These are phyloP conservation scores for Drosophila gaucha DNA, from an alignment of 2,888 invertebrate species.

Conservation along the genomic window DNA sequence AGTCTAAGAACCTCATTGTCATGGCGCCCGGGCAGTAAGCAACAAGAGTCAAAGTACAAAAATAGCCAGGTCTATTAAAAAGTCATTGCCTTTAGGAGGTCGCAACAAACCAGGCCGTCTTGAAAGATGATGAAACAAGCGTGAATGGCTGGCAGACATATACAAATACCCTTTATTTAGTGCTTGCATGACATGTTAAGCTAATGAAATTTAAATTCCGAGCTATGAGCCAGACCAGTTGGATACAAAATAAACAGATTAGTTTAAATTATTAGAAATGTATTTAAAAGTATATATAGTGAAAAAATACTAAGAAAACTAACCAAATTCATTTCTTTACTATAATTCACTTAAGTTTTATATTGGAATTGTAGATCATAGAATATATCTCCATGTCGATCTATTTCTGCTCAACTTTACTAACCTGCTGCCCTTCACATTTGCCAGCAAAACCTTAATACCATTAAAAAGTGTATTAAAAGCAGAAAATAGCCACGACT, in stretches of 20 bases:
- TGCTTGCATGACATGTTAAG: constrained; percentile 1
- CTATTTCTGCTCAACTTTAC: no score
- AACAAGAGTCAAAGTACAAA: constrained; percentile 34
- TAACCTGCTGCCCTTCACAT: not conserved
- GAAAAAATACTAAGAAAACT: no score
- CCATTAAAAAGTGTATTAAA: constrained; percentile 18
- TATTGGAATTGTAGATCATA: no score
- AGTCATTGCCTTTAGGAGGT: constrained; percentile 36
- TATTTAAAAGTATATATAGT: no score
- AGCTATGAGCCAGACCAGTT: no score
- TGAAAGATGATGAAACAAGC: constrained; percentile 33
- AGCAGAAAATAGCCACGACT: constrained; percentile 35
- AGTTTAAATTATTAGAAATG: no score
- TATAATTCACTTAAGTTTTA: no score
- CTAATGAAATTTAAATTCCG: not conserved
- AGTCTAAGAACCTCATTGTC: constrained; percentile 47
- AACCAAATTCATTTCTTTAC: no score
- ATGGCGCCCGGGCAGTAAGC: constrained; percentile 14
- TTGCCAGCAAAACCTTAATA: not conserved
- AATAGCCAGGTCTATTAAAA: constrained; percentile 56
- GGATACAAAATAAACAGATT: no score
- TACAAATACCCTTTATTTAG: constrained; percentile 9
- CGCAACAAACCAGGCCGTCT: constrained; percentile 3
- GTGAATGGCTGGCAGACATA: not conserved
- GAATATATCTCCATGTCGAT: no score